Percentiles rank a stretch among this genome's conserved stretches.
These are phyloP conservation scores for Mallotus villosus DNA, from an alignment of 2,797 vertebrate genomes.

Conservation along the genomic window DNA sequence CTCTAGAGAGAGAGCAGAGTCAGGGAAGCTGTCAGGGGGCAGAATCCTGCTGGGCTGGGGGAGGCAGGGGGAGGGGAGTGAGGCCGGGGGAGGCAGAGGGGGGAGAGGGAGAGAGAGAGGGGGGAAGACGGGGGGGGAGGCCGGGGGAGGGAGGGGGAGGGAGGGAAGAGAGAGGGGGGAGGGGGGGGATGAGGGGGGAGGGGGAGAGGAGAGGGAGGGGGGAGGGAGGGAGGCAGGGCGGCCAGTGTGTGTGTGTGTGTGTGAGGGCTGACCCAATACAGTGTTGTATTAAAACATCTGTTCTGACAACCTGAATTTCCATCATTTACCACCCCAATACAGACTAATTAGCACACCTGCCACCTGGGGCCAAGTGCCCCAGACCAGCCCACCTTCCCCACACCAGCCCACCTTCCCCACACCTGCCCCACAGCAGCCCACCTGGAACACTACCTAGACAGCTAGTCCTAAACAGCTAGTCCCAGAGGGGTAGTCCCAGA, in stretches of 20 bases:
- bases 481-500: too few relatives aligned
- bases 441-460: too few relatives aligned
- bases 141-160: neutral
- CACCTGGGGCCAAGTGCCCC: too few relatives aligned
- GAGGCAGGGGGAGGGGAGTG: neutral
- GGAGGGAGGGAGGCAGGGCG: neutral
- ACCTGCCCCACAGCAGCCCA: too few relatives aligned
- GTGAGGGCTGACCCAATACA: slow-evolving; percentile 77
- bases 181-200: too few relatives aligned
- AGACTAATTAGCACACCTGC: slow-evolving; percentile 82
- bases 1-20: slow-evolving; percentile 37
- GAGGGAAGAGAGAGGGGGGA: slow-evolving; percentile 10
- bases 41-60: neutral
- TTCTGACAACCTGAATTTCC: slow-evolving; percentile 79
- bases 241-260: too few relatives aligned
- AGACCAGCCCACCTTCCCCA: too few relatives aligned
- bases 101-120: neutral
- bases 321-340: slow-evolving; percentile 94
- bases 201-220: neutral
- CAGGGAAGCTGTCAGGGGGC: slow-evolving; percentile 23
- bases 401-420: too few relatives aligned
- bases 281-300: slow-evolving; percentile 85
- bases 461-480: too few relatives aligned
- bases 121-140: neutral
- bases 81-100: too few relatives aligned